phyloP scores from a whole-genome alignment of 92 coral and sea anemone genomes.

The Phenganax marumi region DNA sequence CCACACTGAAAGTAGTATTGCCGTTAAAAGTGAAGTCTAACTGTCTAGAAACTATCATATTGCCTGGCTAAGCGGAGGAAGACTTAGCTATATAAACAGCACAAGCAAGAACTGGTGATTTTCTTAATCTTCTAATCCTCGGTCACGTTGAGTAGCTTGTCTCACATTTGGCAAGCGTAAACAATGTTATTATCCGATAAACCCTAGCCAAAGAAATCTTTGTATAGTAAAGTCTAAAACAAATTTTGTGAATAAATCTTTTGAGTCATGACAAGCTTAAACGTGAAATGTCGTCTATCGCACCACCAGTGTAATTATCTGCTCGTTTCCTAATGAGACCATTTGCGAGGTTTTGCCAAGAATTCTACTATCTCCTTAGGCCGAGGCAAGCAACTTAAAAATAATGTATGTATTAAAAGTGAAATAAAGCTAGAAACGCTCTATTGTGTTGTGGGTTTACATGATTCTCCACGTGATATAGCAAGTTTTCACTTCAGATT shows the following conservation, averaged over 20 bases:
- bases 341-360: slow-evolving; percentile 9
- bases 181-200: slow-evolving; percentile 19
- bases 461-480: slow-evolving; percentile 34
- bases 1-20: no score
- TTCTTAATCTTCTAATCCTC: neutral
- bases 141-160: neutral
- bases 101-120: neutral
- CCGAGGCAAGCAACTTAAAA: slow-evolving; percentile 45
- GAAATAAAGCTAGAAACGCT: slow-evolving; percentile 26
- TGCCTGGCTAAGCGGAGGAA: neutral
- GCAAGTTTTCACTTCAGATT: neutral
- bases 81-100: neutral
- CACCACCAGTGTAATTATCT: slow-evolving; percentile 9
- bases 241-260: slow-evolving; percentile 15
- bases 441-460: slow-evolving; percentile 28
- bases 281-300: neutral
- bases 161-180: slow-evolving; percentile 25
- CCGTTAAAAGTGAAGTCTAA: no score
- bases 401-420: slow-evolving; percentile 31
- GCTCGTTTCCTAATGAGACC: slow-evolving; percentile 11
- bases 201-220: slow-evolving; percentile 1
- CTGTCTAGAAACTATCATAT: no score
- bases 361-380: slow-evolving; percentile 44
- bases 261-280: slow-evolving; percentile 9
- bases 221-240: neutral